These are phyloP conservation scores for Chelonus formosanus DNA, from an alignment of 2,888 invertebrate species.

Conservation along the genomic window DNA sequence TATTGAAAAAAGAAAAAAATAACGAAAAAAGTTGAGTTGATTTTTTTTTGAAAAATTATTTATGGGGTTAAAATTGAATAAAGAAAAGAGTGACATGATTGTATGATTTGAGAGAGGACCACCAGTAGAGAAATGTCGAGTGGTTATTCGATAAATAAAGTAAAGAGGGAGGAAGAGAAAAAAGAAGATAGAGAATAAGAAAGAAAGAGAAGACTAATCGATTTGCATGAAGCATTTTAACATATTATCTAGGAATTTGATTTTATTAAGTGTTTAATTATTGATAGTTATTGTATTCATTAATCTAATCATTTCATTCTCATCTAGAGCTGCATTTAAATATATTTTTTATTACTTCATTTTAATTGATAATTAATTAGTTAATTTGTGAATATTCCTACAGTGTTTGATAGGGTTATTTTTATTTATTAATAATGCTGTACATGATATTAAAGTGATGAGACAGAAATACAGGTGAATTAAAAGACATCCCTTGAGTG, in stretches of 20 bases:
- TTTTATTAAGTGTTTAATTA: not conserved
- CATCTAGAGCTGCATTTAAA: no score
- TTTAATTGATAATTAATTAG: no score
- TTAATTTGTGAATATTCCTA: no score
- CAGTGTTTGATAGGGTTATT: no score
- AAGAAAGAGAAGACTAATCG: slow-evolving; percentile 1
- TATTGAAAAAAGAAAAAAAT: no score
- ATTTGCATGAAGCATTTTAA: slow-evolving; percentile 4
- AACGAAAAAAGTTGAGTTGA: not conserved
- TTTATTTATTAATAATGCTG: no score
- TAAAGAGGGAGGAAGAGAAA: slow-evolving; percentile 1
- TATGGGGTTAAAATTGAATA: slow-evolving; percentile 3
- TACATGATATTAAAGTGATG: no score
- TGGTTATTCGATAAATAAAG: slow-evolving; percentile 18
- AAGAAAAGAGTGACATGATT: slow-evolving; percentile 7
- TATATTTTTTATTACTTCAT: no score
- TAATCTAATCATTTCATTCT: no score
- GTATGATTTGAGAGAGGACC: slow-evolving; percentile 2
- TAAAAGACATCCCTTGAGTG: no score
- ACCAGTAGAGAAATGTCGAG: slow-evolving; percentile 11
- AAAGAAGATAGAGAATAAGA: not conserved
- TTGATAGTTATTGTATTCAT: no score
- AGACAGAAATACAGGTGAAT: no score
- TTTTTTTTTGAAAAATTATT: not conserved
- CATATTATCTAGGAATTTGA: not conserved